A percentile compares a stretch with the other conserved stretches of the same genome.
Evolutionary conservation across 2,888 invertebrate genomes (phyloP).

Genomic region (Homarus gammarus): DNA sequence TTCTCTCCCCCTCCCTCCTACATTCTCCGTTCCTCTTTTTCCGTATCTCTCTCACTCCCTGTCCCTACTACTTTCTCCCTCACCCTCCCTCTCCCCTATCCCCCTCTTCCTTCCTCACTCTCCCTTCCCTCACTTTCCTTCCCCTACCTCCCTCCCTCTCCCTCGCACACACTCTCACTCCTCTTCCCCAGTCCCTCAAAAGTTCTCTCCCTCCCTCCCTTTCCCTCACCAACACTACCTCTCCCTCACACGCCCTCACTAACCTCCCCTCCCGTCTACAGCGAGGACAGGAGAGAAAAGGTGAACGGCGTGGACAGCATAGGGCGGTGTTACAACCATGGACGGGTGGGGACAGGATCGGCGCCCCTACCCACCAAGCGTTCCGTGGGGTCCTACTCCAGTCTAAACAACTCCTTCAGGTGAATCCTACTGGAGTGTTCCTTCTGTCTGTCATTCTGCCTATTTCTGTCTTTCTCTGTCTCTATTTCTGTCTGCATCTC

Average conservation of each 20-base stretch:
- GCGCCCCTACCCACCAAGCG: slow-evolving; percentile 73
- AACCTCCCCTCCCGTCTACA: not conserved
- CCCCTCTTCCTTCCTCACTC: too few species aligned
- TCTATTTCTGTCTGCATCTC: slow-evolving; percentile 4
- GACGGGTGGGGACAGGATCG: slow-evolving; percentile 59
- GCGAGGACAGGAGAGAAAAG: slow-evolving; percentile 39
- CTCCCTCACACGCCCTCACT: not conserved
- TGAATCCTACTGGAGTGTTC: not conserved
- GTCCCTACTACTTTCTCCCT: too few species aligned
- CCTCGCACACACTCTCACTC: too few species aligned
- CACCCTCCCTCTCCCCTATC: too few species aligned
- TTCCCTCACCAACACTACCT: too few species aligned
- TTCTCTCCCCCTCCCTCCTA: too few species aligned
- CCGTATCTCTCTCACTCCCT: too few species aligned
- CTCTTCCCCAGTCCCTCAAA: too few species aligned
- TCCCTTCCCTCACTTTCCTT: too few species aligned
- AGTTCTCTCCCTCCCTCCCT: too few species aligned
- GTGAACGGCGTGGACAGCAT: slow-evolving; percentile 31
- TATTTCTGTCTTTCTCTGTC: not conserved
- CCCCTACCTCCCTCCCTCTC: too few species aligned
- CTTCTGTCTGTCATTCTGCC: not conserved
- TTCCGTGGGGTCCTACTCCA: slow-evolving; percentile 69
- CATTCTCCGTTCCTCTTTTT: too few species aligned
- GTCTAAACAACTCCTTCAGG: slow-evolving; percentile 74
- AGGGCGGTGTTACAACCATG: slow-evolving; percentile 45